Evolutionary conservation across 2,113 vertebrate species (phyloP), one percentile per base, ranked within the genome.

Genomic region (Hypanus sabinus): DNA sequence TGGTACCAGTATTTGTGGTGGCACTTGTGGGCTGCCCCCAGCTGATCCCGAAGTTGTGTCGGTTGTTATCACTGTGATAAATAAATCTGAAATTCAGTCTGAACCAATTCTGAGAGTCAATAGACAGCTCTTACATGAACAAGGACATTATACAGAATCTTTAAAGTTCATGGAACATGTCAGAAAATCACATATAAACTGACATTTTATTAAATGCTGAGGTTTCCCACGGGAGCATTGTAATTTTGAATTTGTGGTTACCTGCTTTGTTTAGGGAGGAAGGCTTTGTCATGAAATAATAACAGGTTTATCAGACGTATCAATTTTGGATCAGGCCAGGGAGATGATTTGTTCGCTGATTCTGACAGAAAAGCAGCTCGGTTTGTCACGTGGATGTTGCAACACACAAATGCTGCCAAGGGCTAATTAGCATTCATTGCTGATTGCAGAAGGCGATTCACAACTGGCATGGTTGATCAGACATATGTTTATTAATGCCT

Each of bases 171-270:
- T 5, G 3, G 22, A 36, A 33, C 30, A 88, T n/a, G 62, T 88
- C 27, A 65, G 30, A 5, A 22, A n/a, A 16, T n/a, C 85, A 88
- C 14, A 16, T 14, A 88, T n/a, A 62, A 65, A 30, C 14, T 65
- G 83, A 88, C 57, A 62, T 88, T 30, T 81, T 88, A 62, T n/a
- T 62, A 88, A 88, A 88, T 88, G 30, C 57, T 24, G 11, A 85
- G 10, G 24, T 85, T 85, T 85, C 55, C 57, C 14, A 11, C 0
- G 14, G 14, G 57, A 88, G 85, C 55, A 62, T 65, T 88, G n/a
- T 65, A 88, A 88, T 62, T 88, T 6, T 88, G 85, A 65, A 6
- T 62, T 88, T 88, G 57, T 16, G 3, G n/a, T 27, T 55, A 11
- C n/a, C 62, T 33, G 85, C 57, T 14, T 87, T 87, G 55, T 62